These are phyloP conservation scores for Tamandua tetradactyla DNA, from an alignment of 2,797 vertebrate genomes.

Conservation along the genomic window DNA sequence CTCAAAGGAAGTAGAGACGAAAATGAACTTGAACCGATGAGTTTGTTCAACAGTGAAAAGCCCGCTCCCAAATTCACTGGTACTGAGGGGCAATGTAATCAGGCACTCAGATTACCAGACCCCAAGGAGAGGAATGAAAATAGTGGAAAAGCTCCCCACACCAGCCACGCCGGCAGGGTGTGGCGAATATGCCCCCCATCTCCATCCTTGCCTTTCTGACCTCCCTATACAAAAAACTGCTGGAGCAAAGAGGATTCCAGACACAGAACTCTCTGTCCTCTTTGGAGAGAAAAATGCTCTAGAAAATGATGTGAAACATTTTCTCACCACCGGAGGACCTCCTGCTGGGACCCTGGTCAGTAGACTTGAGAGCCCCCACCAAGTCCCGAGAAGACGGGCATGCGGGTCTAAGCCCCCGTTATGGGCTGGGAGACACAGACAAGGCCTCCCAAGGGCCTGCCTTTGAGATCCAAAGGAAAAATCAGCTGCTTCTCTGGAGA, in stretches of 20 bases:
- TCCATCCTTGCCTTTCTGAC: neutral
- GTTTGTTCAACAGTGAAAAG: neutral
- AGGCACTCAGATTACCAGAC: neutral
- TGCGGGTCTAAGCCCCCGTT: neutral
- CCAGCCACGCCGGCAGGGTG: neutral
- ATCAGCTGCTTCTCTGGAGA: neutral
- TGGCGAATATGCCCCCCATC: neutral
- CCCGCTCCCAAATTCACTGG: neutral
- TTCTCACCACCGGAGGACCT: neutral
- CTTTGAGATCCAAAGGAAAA: constrained; percentile 21
- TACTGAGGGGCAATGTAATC: neutral
- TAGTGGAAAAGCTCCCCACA: neutral
- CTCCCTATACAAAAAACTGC: neutral
- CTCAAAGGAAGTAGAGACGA: neutral
- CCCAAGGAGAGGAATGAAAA: neutral
- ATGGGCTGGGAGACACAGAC: neutral
- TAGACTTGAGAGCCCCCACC: neutral
- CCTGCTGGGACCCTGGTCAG: neutral
- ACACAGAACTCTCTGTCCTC: neutral
- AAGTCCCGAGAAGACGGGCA: neutral
- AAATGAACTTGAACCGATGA: neutral
- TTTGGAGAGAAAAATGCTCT: neutral
- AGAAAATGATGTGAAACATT: neutral
- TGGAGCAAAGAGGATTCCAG: neutral
- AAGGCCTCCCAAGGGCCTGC: neutral